phyloP scores from a whole-genome alignment of 2,797 vertebrate species.

The Graptemys geographica region DNA sequence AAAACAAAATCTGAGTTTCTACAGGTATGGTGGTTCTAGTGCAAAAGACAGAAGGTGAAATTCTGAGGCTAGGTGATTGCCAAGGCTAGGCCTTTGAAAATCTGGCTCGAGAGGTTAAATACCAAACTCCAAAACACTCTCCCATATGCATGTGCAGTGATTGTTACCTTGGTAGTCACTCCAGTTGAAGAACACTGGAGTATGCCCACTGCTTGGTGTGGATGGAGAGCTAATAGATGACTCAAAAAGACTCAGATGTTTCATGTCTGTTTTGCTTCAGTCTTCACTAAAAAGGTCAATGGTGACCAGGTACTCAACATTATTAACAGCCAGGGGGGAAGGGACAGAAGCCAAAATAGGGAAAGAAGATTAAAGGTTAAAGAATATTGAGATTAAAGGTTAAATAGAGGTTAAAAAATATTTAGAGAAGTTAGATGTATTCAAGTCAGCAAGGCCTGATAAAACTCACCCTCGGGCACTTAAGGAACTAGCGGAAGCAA shows the following conservation, averaged over 20 bases:
- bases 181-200: not conserved
- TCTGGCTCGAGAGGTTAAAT: not conserved
- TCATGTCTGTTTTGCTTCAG: not conserved
- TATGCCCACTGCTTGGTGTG: not conserved
- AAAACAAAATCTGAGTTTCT: not conserved
- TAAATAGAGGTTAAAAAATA: not conserved
- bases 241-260: not conserved
- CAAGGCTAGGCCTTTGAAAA: not conserved
- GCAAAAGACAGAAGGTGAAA: not conserved
- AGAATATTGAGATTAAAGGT: not conserved
- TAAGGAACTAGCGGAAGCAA: not conserved
- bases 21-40: not conserved
- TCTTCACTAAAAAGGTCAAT: not conserved
- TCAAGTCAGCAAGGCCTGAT: not conserved
- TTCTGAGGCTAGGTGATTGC: not conserved
- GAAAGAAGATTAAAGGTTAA: not conserved
- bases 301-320: not conserved
- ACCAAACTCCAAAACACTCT: not conserved
- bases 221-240: not conserved
- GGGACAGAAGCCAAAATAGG: not conserved
- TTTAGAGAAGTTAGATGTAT: not conserved
- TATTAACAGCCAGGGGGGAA: not conserved
- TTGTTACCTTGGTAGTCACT: not conserved
- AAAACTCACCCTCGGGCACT: not conserved
- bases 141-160: not conserved